Conservation (phyloP, 2,797 vertebrate species). For the Yasuhikotakia modesta region DNA sequence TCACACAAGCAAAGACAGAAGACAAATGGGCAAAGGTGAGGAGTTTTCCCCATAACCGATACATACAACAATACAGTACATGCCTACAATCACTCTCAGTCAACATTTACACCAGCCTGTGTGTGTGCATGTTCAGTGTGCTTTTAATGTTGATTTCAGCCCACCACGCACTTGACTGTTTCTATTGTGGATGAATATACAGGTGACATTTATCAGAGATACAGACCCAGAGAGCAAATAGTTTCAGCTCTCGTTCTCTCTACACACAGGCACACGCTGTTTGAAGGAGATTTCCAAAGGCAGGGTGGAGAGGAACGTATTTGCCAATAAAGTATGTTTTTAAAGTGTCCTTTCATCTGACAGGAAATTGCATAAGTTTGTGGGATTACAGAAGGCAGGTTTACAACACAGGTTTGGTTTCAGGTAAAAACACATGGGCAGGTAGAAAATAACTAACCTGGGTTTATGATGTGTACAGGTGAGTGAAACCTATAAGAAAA, state of each 20-base stretch:
- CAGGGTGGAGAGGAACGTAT: constrained; percentile 34
- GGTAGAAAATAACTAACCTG: constrained; percentile 38
- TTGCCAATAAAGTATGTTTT: constrained; percentile 53
- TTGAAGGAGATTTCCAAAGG: constrained; percentile 34
- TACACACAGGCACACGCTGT: not conserved
- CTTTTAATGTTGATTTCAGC: constrained; percentile 24
- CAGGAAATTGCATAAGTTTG: constrained; percentile 55
- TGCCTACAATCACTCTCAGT: constrained; percentile 43
- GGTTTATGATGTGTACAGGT: constrained; percentile 48
- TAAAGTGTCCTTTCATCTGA: constrained; percentile 53
- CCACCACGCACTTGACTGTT: constrained; percentile 22
- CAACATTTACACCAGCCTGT: constrained; percentile 48
- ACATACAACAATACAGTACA: constrained; percentile 44
- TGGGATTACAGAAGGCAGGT: constrained; percentile 22
- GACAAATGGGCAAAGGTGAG: constrained; percentile 28
- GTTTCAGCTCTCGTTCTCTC: constrained; percentile 18
- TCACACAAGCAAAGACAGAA: constrained; percentile 6
- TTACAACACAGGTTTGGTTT: constrained; percentile 28
- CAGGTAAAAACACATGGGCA: constrained; percentile 37
- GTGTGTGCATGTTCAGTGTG: not conserved
- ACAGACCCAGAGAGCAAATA: constrained; percentile 44
- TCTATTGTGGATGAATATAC: constrained; percentile 31
- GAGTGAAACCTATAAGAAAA: constrained; percentile 8
- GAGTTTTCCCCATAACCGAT: constrained; percentile 15
- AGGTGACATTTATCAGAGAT: constrained; percentile 53